phyloP scores from a whole-genome alignment of 2,888 invertebrate genomes.

The Koerneria pararmatus region DNA sequence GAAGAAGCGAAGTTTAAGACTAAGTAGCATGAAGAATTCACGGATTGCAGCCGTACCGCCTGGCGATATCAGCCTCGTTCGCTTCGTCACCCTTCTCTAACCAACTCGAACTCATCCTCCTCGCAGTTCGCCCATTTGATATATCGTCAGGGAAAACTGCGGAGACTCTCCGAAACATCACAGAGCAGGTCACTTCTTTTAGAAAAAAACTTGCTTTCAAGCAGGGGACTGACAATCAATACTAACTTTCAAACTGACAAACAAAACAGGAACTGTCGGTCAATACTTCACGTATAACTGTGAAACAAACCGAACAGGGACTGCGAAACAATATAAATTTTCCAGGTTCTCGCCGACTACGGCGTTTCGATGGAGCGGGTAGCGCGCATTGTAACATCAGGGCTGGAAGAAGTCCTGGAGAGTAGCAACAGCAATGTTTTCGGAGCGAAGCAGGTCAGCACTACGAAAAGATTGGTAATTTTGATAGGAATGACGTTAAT shows the following conservation, averaged over 20 bases:
- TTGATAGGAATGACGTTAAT: neutral
- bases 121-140: conserved; percentile 15
- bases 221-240: too few relatives aligned
- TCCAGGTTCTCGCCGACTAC: conserved; percentile 34
- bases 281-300: too few relatives aligned
- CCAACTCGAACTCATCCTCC: conserved; percentile 6
- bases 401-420: conserved; percentile 25
- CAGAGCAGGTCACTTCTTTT: too few relatives aligned
- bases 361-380: conserved; percentile 35
- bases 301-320: too few relatives aligned
- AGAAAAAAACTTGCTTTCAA: too few relatives aligned
- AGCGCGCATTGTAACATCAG: conserved; percentile 30
- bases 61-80: conserved; percentile 9
- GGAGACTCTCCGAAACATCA: too few relatives aligned
- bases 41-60: too few relatives aligned
- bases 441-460: conserved; percentile 22
- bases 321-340: too few relatives aligned
- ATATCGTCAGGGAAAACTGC: neutral
- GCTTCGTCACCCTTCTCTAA: neutral
- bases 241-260: too few relatives aligned
- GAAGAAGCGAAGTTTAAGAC: too few relatives aligned
- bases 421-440: neutral
- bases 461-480: neutral
- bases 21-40: too few relatives aligned
- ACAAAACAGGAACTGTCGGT: too few relatives aligned